Evolutionary conservation across 2,888 invertebrate species (phyloP).

Genomic region (Lochmaea crataegi): DNA sequence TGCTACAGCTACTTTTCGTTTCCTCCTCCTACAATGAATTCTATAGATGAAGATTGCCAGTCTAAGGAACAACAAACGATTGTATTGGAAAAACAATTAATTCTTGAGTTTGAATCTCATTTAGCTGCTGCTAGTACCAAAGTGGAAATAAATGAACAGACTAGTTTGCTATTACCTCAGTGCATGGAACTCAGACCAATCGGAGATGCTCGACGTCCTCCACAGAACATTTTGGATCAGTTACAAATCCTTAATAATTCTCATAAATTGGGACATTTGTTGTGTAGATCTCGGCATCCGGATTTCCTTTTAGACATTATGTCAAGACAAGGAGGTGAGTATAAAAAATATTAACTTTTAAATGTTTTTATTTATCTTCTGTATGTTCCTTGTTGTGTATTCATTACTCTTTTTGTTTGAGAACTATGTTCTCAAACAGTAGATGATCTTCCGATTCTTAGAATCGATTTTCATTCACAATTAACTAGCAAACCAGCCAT

Average conservation of each 20-base stretch:
- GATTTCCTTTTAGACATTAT: constrained; percentile 94
- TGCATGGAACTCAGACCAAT: constrained; percentile 87
- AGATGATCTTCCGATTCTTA: no score
- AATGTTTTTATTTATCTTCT: not conserved
- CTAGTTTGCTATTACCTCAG: constrained; percentile 86
- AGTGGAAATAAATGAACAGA: constrained; percentile 89
- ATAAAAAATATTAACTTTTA: not conserved
- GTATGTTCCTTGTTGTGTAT: no score
- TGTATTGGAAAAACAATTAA: constrained; percentile 79
- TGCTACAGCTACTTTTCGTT: constrained; percentile 73
- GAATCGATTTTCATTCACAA: no score
- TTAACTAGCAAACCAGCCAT: no score
- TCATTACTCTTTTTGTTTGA: no score
- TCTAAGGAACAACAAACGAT: constrained; percentile 77
- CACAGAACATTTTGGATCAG: constrained; percentile 80
- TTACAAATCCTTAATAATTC: constrained; percentile 81
- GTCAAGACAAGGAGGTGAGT: constrained; percentile 77
- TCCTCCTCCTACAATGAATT: constrained; percentile 76
- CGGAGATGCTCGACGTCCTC: constrained; percentile 86
- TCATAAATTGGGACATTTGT: constrained; percentile 86
- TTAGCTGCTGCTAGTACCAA: constrained; percentile 91
- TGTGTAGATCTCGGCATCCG: constrained; percentile 89
- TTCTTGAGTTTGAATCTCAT: constrained; percentile 90
- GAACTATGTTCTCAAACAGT: no score
- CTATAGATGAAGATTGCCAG: constrained; percentile 70